Percentiles rank a stretch among this genome's conserved stretches.
Conservation (phyloP, 2,888 invertebrate species). For the Anaspis maculata region DNA sequence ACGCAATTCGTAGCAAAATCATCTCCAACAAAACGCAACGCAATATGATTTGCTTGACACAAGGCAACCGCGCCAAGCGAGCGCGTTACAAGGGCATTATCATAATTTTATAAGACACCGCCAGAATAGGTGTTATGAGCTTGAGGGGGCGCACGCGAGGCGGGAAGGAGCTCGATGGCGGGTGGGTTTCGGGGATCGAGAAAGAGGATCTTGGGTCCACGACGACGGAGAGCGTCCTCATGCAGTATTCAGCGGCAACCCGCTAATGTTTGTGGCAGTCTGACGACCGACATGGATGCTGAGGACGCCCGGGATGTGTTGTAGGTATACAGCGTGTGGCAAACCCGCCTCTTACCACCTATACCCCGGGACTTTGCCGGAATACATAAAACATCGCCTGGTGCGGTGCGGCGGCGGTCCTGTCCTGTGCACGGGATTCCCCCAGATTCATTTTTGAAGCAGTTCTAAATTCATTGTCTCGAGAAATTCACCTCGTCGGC, state of each 20-base stretch:
- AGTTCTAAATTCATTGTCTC: too few relatives aligned
- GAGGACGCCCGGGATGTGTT: constrained; percentile 9
- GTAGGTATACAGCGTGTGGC: too few relatives aligned
- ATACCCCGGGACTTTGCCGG: constrained; percentile 4
- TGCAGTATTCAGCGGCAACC: constrained; percentile 15
- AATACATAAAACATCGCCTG: constrained; percentile 11
- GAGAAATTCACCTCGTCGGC: too few relatives aligned
- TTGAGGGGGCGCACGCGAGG: constrained; percentile 8
- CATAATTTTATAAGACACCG: constrained; percentile 16
- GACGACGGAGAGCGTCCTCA: too few relatives aligned
- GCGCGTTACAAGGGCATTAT: constrained; percentile 12
- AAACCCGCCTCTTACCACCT: constrained; percentile 12
- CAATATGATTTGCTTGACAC: too few relatives aligned
- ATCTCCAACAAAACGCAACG: too few relatives aligned
- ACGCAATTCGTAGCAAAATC: too few relatives aligned
- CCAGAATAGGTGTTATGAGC: constrained; percentile 5
- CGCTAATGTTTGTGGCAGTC: constrained; percentile 15
- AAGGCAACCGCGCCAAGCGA: constrained; percentile 13
- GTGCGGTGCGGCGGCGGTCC: too few relatives aligned
- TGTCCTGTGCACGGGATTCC: constrained; percentile 18
- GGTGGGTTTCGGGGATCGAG: too few relatives aligned
- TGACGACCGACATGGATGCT: constrained; percentile 12
- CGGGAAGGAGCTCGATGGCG: too few relatives aligned
- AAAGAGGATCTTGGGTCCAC: too few relatives aligned
- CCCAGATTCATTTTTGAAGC: too few relatives aligned